Base-by-base conservation (phyloP, 2,113 vertebrate species). In the Varanus komodoensis region DNA sequence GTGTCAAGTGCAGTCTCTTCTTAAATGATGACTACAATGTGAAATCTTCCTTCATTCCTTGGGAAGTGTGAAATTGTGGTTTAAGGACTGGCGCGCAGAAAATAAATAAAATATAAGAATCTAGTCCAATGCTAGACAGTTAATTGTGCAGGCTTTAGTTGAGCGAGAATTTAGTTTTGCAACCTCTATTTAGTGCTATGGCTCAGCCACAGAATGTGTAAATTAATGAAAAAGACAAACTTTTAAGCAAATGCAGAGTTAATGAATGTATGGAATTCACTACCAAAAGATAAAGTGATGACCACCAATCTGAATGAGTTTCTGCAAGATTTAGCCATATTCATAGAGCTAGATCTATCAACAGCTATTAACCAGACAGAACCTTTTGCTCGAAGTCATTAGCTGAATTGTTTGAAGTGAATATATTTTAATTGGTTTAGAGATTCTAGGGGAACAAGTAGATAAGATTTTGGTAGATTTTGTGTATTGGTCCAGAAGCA, bases 61-160 rank as follows among this genome's bases (percentile, higher is more conserved):
- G 74, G 34, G 64, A 64, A 61, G 3, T 64, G 73, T 77, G 34
- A 86, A 86, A 86, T 86, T 86, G 68, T n/a, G 19, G 54, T 86
- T 86, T 69, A 86, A 86, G 21, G 32, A 38, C 32, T 38, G n/a
- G 84, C n/a, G 61, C n/a, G 52, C n/a, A 44, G 73, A 61, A 87
- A 77, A 54, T 75, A 86, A 86, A 77, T 61, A 87, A 87, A 77
- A 77, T 61, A 87, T 61, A 29, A 50, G 52, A 27, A 77, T 9
- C 21, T 50, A 54, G 74, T 6, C 61, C 73, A 75, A 8, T 61
- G 52, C 54, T 87, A 44, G 23, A 54, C 52, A 52, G 57, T 86
- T 50, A 86, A 86, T 74, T 29, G 77, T 61, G 52, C 23, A 61
- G 44, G 52, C 23, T 77, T 77, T 77, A 19, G 6, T 44, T 77